Base-by-base conservation (phyloP, 2,113 vertebrate genomes). In the Podiceps cristatus region DNA sequence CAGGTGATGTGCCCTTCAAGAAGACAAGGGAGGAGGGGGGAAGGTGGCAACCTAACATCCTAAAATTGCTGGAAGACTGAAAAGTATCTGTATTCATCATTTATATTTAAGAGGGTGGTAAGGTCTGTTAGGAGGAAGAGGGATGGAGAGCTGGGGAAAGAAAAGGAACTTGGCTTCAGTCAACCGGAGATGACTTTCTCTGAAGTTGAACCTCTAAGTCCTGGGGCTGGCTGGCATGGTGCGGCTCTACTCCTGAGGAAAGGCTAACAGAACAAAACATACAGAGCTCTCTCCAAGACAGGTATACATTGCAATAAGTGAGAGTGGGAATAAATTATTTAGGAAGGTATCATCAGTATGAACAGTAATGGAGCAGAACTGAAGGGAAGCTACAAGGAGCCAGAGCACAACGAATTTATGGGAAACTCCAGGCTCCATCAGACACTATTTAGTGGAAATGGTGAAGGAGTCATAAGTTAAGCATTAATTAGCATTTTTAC, bases 281-380 rank as follows among this genome's bases (percentile, higher is more conserved):
- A 11, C 1, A 42, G 27, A 78, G 5, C 31, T 73, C 22, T 86
- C 29, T 89, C 56, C 76, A 64, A 79, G n/a, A 45, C 35, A 79
- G n/a, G 33, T 68, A 31, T 25, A 45, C 16, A 5, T 76, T 69
- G 66, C 45, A 93, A 11, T 49, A 63, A 91, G 35, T 50, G 49
- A 92, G 66, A 91, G 37, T 50, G 27, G 17, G 28, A 86, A 88
- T 82, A 1, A 82, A 82, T 92, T 88, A 76, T 96, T 80, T 90
- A 96, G 72, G 72, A 68, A 68, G 12, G 7, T 73, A n/a, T 45
- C 71, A 69, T n/a, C 33, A 45, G 13, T 25, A n/a, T 10, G 24
- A 88, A 20, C 0, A 5, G 52, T 73, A 85, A 92, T 18, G 7
- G 69, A 76, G 71, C 24, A 69, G 77, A 86, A 86, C 11, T 58